Conservation (phyloP, 2,888 invertebrate species). For the Cepaea hortensis region DNA sequence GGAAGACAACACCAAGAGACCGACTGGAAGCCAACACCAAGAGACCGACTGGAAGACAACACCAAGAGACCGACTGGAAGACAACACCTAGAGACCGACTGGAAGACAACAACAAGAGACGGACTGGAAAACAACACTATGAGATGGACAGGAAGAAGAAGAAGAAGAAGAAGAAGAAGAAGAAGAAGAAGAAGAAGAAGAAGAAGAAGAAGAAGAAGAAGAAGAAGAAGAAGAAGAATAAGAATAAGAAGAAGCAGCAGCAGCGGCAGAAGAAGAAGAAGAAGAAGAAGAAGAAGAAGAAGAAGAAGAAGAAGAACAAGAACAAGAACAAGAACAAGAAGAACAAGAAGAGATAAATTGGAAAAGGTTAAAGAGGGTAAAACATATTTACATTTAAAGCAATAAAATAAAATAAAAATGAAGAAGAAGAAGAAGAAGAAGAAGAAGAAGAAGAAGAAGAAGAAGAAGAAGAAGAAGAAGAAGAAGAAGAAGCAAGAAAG, state of each 20-base stretch:
- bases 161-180: not conserved
- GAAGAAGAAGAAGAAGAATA: not conserved
- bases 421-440: constrained; percentile 20
- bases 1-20: no score
- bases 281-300: constrained; percentile 17
- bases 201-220: not conserved
- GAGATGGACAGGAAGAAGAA: not conserved
- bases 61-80: no score
- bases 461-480: not conserved
- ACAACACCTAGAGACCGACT: no score
- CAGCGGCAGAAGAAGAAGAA: not conserved
- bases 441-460: constrained; percentile 13
- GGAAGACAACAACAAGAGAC: no score
- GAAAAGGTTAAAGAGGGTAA: not conserved
- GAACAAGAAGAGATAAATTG: not conserved
- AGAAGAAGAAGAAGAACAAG: not conserved
- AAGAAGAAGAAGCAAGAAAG: no score
- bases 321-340: not conserved
- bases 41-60: no score
- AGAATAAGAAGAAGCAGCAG: no score
- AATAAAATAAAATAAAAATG: not conserved
- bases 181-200: constrained; percentile 12
- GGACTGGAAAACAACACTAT: not conserved
- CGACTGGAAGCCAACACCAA: no score
- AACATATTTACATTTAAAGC: not conserved